Evolutionary conservation across 53 echinoderm and acorn worm genomes (phyloP).

Genomic region (Hippasteria phrygiana): DNA sequence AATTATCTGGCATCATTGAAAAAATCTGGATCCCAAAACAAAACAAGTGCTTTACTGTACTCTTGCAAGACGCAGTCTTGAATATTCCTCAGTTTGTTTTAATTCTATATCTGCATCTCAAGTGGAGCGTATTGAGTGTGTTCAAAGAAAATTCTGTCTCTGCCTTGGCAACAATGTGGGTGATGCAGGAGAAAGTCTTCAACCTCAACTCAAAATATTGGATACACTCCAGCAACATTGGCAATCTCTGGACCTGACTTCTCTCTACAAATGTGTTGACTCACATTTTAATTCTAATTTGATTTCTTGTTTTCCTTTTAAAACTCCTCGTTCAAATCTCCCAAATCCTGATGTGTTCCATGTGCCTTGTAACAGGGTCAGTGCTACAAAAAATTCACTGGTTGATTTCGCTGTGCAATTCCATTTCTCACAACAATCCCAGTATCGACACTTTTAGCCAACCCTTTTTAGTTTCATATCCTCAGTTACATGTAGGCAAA

Average conservation of each 20-base stretch:
- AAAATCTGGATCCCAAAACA: too few relatives aligned
- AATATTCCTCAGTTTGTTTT: background rate
- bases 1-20: too few relatives aligned
- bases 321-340: background rate
- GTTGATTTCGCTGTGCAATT: too few relatives aligned
- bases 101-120: constrained; percentile 1
- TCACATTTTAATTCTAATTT: background rate
- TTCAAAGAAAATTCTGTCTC: constrained; percentile 2
- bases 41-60: background rate
- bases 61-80: background rate
- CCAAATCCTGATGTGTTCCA: background rate
- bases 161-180: background rate
- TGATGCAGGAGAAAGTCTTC: too few relatives aligned
- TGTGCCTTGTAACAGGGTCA: background rate
- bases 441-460: too few relatives aligned
- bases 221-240: background rate
- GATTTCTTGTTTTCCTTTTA: background rate
- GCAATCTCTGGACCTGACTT: background rate
- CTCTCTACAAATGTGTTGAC: background rate
- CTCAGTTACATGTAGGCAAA: too few relatives aligned
- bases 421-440: too few relatives aligned
- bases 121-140: background rate
- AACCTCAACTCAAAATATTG: background rate
- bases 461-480: too few relatives aligned
- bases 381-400: constrained; percentile 28